A percentile compares a stretch with the other conserved stretches of the same genome.
phyloP scores from a whole-genome alignment of 1,140 invertebrate genomes.

The Sesamia nonagrioides region DNA sequence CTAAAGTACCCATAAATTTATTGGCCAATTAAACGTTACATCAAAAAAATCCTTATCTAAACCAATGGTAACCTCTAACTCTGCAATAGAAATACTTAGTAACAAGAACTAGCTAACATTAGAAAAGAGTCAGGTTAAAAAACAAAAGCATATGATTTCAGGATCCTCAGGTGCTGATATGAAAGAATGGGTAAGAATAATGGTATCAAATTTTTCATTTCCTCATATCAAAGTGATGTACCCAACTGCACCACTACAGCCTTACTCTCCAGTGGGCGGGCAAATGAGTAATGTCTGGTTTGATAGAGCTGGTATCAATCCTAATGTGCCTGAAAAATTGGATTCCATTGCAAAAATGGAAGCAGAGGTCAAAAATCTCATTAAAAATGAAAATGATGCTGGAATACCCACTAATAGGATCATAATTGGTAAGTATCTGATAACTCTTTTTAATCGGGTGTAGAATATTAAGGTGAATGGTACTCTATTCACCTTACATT shows the following conservation, averaged over 20 bases:
- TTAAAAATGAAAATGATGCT: slow-evolving; percentile 89
- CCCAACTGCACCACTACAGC: slow-evolving; percentile 91
- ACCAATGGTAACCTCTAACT: no score
- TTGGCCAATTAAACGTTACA: no score
- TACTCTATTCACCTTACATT: no score
- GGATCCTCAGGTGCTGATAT: slow-evolving; percentile 90
- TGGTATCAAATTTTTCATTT: slow-evolving; percentile 89
- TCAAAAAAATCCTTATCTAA: no score
- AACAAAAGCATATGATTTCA: slow-evolving; percentile 62
- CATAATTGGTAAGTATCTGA: slow-evolving; percentile 87
- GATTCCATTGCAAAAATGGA: slow-evolving; percentile 89
- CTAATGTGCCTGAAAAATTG: slow-evolving; percentile 88
- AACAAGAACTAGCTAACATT: neutral
- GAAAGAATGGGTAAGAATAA: slow-evolving; percentile 89
- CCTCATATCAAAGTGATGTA: slow-evolving; percentile 91
- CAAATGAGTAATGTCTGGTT: slow-evolving; percentile 92
- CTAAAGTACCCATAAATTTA: no score
- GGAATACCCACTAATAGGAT: slow-evolving; percentile 90
- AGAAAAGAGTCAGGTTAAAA: neutral
- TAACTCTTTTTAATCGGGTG: no score
- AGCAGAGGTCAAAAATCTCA: slow-evolving; percentile 87
- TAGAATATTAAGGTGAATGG: no score
- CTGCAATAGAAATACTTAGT: no score
- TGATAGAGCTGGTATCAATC: slow-evolving; percentile 89
- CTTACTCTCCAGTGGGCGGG: slow-evolving; percentile 90